Evolutionary conservation across 2,888 invertebrate species (phyloP), one percentile per base, ranked within the genome.

Genomic region (Eledona agricola): DNA sequence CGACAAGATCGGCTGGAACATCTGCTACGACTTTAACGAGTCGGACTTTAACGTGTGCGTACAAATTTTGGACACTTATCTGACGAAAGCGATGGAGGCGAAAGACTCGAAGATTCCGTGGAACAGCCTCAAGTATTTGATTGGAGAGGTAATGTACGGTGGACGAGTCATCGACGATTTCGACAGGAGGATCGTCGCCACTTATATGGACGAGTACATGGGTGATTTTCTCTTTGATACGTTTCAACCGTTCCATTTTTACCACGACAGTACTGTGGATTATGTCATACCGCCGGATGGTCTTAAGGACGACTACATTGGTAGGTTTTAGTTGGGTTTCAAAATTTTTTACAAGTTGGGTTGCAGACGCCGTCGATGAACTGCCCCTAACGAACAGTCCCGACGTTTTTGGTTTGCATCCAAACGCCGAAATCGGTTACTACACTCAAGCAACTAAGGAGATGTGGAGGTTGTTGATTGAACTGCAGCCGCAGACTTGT

Each of bases 101-200:
- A 79, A 79, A 22, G 85, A 83, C 35, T 77, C 80, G 0, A 82
- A 84, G 45, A 85, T 93, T 43, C 94, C 95, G 0, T 96, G 96
- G 96, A 86, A 86, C 62, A 93, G 91, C 69, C 81, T 96, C 40
- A 94, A 93, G 70, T 96, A 95, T 73, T 79, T 96, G 1, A 92
- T 96, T 63, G 95, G 95, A 51, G 95, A 96, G 81, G 93, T 95
- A 13, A 95, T 96, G 92, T 96, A 96, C 72, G 96, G 96, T 13
- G 96, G 96, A 1, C 83, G 94, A 40, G 92, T 96, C 17, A 95
- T 94, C 60, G 95, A 96, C 73, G 87, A 90, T 73, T 95, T 87
- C 77, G 96, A 96, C 77, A 83, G 94, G 5, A 85, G 95, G 55
- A 88, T 94, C 5, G 87, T 93, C 1, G 80, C 84, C 59, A 90